phyloP scores from a whole-genome alignment of 2,113 vertebrate genomes.

The Accipiter virgatus region DNA sequence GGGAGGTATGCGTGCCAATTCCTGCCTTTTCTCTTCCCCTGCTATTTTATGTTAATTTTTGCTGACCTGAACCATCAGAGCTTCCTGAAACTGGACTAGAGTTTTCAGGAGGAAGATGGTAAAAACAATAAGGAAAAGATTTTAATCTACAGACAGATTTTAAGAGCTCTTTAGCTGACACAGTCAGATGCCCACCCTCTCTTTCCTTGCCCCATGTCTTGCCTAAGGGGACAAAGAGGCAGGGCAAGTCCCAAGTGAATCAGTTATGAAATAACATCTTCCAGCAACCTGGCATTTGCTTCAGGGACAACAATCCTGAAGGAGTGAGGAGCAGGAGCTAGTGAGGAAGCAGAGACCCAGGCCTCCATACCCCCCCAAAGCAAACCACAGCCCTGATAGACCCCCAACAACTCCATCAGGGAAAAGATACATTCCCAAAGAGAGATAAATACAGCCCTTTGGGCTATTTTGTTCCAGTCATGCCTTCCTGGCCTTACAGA shows the following conservation, averaged over 20 bases:
- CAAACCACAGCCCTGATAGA: background rate
- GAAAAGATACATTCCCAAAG: background rate
- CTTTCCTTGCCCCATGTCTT: background rate
- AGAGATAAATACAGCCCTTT: background rate
- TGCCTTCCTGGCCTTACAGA: background rate
- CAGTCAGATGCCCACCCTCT: background rate
- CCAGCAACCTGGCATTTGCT: background rate
- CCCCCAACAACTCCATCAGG: background rate
- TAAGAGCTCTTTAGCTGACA: background rate
- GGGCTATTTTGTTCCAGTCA: background rate
- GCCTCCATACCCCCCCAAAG: rapidly evolving
- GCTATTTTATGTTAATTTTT: background rate
- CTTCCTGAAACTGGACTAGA: background rate
- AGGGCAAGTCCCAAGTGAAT: background rate
- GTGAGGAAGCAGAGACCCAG: background rate
- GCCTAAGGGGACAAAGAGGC: background rate
- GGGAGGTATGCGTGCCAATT: background rate
- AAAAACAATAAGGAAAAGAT: background rate
- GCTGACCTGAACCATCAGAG: background rate
- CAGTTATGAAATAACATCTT: background rate
- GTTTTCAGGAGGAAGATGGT: background rate
- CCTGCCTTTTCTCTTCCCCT: background rate
- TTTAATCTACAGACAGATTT: background rate
- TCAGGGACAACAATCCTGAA: background rate
- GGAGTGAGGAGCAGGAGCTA: background rate